phyloP scores from a whole-genome alignment of 2,113 vertebrate species.

The Mixornis gularis region DNA sequence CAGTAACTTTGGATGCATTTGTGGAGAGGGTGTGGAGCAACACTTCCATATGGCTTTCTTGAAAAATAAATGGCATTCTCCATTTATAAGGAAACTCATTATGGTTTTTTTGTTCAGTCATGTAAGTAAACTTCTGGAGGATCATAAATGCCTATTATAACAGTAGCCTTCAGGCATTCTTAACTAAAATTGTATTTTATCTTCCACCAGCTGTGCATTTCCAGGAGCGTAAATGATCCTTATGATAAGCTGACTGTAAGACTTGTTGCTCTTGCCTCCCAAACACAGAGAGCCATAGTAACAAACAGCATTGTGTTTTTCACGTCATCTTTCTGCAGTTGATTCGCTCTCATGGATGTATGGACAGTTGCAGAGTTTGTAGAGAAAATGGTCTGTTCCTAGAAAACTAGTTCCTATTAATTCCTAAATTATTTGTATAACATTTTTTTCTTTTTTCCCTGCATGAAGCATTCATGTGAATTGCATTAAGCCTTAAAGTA shows the following conservation, averaged over 20 bases:
- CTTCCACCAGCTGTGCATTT: background rate
- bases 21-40: background rate
- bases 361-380: background rate
- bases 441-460: background rate
- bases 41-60: background rate
- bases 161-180: background rate
- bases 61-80: background rate
- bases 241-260: background rate
- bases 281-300: background rate
- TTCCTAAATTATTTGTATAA: background rate
- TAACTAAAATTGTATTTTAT: background rate
- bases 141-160: background rate
- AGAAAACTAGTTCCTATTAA: background rate
- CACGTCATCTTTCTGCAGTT: background rate
- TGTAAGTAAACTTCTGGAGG: background rate
- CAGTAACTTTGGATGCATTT: background rate
- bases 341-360: background rate
- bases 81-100: background rate
- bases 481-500: background rate
- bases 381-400: background rate
- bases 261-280: background rate
- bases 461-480: background rate
- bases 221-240: background rate
- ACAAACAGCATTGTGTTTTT: background rate
- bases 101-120: background rate